Evolutionary conservation across 2,888 invertebrate species (phyloP), one percentile per base, ranked within the genome.

Genomic region (Ametastegia equiseti): DNA sequence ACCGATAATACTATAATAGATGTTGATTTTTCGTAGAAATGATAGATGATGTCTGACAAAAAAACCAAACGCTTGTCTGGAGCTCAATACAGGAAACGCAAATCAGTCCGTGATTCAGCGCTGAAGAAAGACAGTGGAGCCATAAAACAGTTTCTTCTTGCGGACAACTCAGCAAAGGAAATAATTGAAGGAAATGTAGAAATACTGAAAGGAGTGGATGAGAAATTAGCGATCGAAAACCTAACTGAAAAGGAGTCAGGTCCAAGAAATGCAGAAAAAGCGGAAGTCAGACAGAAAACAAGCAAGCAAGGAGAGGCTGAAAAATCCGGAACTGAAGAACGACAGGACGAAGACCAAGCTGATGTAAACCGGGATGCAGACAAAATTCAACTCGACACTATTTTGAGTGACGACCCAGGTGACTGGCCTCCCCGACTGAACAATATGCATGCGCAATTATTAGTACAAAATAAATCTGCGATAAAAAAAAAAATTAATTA

Each of bases 351-450:
- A 67, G 7, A 67, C n/a, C 1, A 7, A 7, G 39, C 39, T 67
- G 15, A 67, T 39, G 67, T n/a, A 67, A 2, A 67, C 39, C 67
- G 19, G 6, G 1, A 67, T 15, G 67, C 39, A 6, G n/a, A 33
- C 11, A 39, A 67, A 1, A 67, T 39, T 67, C 1, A 67, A 67
- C 3, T 67, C 65, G 78, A 84, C 80, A 83, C 82, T 81, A 84
- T 83, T 83, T 84, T 82, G 81, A 84, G 83, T 83, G 82, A 83
- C 82, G 83, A 84, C 80, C 82, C 84, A 82, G 84, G 75, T 71
- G 82, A 83, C 83, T 84, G 84, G 83, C 83, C 83, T 83, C 81
- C 78, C 79, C 83, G 81, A 83, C 83, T 84, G 47, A 84, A 84
- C 19, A 82, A 81, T 83, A 82, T 82, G 81, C 83, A 80, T 81